phyloP scores from a whole-genome alignment of 1,140 invertebrate genomes.

The Belonocnema kinseyi region DNA sequence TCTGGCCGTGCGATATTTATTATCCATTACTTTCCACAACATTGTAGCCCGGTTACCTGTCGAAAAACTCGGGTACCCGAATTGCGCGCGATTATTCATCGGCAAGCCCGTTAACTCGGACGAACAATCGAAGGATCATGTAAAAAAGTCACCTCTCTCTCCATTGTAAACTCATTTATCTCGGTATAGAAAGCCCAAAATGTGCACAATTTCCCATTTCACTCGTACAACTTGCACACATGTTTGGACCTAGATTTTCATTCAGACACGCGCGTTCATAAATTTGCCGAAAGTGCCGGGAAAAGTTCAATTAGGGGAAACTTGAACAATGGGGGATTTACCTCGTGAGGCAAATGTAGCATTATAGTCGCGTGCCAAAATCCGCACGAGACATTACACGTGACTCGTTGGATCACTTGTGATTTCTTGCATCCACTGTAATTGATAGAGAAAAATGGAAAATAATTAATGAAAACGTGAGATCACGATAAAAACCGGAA shows the following conservation, averaged over 20 bases:
- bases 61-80: conserved; percentile 18
- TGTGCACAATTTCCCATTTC: neutral
- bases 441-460: neutral
- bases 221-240: conserved; percentile 3
- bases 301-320: neutral
- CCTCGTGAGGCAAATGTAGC: conserved; percentile 65
- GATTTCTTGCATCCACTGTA: neutral
- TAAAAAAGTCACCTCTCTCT: conserved; percentile 27
- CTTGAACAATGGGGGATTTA: conserved; percentile 47
- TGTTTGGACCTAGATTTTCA: neutral
- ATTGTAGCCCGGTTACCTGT: conserved; percentile 27
- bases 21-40: conserved; percentile 22
- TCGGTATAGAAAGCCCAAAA: conserved; percentile 45
- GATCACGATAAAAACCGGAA: conserved; percentile 14
- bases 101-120: neutral
- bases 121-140: conserved; percentile 30
- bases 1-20: conserved; percentile 14
- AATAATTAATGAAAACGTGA: neutral
- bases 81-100: conserved; percentile 29
- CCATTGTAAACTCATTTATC: conserved; percentile 44
- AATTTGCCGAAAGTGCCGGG: neutral
- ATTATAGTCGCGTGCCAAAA: conserved; percentile 64
- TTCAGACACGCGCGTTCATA: conserved; percentile 10
- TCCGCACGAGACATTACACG: conserved; percentile 53
- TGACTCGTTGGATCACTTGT: conserved; percentile 30